Conservation (phyloP, 1,140 invertebrate species). For the Matsumurasca onukii region DNA sequence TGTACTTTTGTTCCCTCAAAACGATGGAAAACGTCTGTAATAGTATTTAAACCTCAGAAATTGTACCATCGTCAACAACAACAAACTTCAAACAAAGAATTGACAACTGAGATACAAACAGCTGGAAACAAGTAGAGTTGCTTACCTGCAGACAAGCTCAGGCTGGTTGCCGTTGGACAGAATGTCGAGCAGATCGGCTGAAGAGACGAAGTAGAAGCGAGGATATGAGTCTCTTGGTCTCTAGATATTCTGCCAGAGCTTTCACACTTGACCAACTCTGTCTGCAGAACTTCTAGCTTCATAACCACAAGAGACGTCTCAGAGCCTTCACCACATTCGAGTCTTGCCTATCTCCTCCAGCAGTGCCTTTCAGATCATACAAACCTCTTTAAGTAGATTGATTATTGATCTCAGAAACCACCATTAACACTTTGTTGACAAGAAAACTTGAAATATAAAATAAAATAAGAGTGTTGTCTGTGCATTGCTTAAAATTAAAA, state of each 20-base stretch:
- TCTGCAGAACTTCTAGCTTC: slow-evolving; percentile 71
- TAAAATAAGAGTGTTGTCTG: too few species aligned
- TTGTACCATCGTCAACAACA: too few species aligned
- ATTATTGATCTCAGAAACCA: neutral
- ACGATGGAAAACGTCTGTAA: too few species aligned
- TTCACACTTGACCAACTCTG: slow-evolving; percentile 84
- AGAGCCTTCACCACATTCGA: slow-evolving; percentile 82
- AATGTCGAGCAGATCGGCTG: slow-evolving; percentile 92
- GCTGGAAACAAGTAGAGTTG: too few species aligned
- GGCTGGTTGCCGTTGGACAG: slow-evolving; percentile 96
- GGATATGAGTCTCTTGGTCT: slow-evolving; percentile 95
- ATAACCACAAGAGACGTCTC: slow-evolving; percentile 75
- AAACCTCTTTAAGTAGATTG: neutral
- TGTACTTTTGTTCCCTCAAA: too few species aligned
- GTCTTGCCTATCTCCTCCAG: slow-evolving; percentile 59
- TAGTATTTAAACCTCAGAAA: too few species aligned
- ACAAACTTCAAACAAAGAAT: too few species aligned
- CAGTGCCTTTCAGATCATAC: slow-evolving; percentile 47
- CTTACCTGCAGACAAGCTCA: slow-evolving; percentile 60
- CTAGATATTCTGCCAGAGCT: slow-evolving; percentile 91
- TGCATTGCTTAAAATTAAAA: too few species aligned
- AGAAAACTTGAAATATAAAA: too few species aligned
- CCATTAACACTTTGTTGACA: neutral
- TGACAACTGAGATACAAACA: too few species aligned
- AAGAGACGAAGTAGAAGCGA: slow-evolving; percentile 94